Evolutionary conservation across 2,888 invertebrate genomes (phyloP), one percentile per base, ranked within the genome.

Genomic region (Noctua janthe): DNA sequence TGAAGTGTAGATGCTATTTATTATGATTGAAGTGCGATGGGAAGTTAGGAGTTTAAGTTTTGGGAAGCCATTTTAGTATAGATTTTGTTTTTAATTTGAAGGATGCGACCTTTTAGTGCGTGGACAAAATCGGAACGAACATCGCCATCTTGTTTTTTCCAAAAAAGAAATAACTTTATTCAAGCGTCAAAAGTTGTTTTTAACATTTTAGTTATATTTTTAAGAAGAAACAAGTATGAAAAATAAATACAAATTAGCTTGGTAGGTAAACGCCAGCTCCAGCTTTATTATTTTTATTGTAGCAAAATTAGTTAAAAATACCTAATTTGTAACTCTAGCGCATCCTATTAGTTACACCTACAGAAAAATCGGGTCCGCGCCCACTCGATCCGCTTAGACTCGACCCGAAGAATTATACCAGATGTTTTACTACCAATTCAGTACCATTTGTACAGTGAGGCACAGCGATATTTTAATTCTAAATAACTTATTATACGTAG

Each of bases 1-100:
- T 59, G 64, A 64, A 56, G 20, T 51, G 29, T 74, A 67, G 43
- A 56, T 59, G 71, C 43, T 70, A 77, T 83, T 70, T 73, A 69
- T 67, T 73, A 59, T 66, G 70, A 47, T 11, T 47, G 47, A 59
- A 47, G 23, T 49, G 20, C 8, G 8, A 72, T 8, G 62, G n/a
- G 35, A 71, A 62, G 43, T 29, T 29, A 23, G 2, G 51, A 51
- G 67, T 69, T 72, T 62, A 1, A 51, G 29, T 62, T 70, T 54
- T 47, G 23, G 7, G 29, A 29, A 59, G 10, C 17, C 0, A 20
- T 59, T 49, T 15, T 15, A 0, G 5, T 17, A 17, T n/a, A 2
- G 6, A 29, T 43, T 76, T 13, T 35, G 35, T 35, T 47, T 72
- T 29, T 2, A 15, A 75, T 43, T 73, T 64, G 0, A 35, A 64